phyloP scores from a whole-genome alignment of 2,113 vertebrate genomes.

The Odobenus rosmarus region DNA sequence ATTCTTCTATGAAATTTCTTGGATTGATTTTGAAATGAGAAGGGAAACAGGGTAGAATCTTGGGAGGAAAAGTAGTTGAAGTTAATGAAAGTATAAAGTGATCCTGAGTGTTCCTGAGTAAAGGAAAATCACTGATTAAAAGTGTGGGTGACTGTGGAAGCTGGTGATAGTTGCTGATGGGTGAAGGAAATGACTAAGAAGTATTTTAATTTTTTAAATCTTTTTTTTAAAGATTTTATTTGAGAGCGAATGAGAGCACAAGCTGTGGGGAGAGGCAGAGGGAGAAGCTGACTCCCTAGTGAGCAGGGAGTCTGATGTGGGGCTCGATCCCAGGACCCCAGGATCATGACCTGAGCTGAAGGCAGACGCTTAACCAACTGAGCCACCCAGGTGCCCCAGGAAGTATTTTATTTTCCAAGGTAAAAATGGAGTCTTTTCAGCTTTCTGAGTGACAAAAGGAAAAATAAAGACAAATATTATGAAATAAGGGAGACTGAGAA shows the following conservation, averaged over 20 bases:
- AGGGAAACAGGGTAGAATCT: not conserved
- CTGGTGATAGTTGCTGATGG: not conserved
- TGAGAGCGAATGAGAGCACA: too few relatives aligned
- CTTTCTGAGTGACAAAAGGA: not conserved
- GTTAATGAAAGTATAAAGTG: not conserved
- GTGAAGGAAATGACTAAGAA: not conserved
- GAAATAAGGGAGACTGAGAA: not conserved
- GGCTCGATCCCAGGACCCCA: too few relatives aligned
- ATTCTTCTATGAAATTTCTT: not conserved
- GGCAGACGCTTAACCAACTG: too few relatives aligned
- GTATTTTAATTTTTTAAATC: not conserved
- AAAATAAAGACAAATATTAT: not conserved
- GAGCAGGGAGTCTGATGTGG: too few relatives aligned
- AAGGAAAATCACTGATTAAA: not conserved
- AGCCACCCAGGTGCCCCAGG: not conserved
- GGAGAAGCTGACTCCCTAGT: too few relatives aligned
- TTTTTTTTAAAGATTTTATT: too few relatives aligned
- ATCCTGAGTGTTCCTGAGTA: not conserved
- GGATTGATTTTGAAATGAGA: not conserved
- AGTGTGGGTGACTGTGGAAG: too few relatives aligned
- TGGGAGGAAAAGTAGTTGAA: not conserved
- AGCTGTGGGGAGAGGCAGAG: too few relatives aligned
- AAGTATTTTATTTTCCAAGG: not conserved
- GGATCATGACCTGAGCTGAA: too few relatives aligned
- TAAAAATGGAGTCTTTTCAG: not conserved